Evolutionary conservation across 1,140 invertebrate genomes (phyloP), one percentile per base, ranked within the genome.

Genomic region (Apis dorsata): DNA sequence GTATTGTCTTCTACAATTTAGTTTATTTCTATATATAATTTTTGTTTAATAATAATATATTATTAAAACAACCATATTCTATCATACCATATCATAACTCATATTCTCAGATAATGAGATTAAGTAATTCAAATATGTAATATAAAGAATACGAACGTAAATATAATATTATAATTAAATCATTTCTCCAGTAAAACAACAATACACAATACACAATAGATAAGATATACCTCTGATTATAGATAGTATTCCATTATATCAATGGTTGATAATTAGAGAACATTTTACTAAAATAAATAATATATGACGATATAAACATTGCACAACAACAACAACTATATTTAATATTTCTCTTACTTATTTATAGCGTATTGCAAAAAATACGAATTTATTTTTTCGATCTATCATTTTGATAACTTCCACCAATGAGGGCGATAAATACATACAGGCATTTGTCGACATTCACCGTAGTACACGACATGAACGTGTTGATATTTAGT

Each of bases 381-480:
- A 24, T 51, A 19, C 21, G 69, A 19, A 24, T 70, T 11, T 24
- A 9, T 24, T n/a, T 4, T 24, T 19, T 51, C 4, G 8, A 15
- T 44, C 9, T 5, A 17, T 17, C 15, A 3, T 10, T 44, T 44
- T 44, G 34, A 44, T 44, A 44, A 7, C 34, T 34, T 44, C 34
- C 1, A 4, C 57, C 71, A 8, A 49, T 51, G 34, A 75, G 13
- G 13, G 10, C 53, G 11, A 5, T n/a, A 19, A 17, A 66, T 82
- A 92, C 94, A 94, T 92, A 97, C 97, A 2, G 96, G 96, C 94
- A 97, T 96, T 90, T 97, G 95, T 81, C 96, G 95, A 92, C 97
- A 98, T 75, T 95, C 94, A 69, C 97, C 97, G 90, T 98, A 98
- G 93, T 99, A 99, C 87, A 99, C 98, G 89, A 99, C 97, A 89